Evolutionary conservation across 1,140 invertebrate species (phyloP).

Genomic region (Hestina assimilis): DNA sequence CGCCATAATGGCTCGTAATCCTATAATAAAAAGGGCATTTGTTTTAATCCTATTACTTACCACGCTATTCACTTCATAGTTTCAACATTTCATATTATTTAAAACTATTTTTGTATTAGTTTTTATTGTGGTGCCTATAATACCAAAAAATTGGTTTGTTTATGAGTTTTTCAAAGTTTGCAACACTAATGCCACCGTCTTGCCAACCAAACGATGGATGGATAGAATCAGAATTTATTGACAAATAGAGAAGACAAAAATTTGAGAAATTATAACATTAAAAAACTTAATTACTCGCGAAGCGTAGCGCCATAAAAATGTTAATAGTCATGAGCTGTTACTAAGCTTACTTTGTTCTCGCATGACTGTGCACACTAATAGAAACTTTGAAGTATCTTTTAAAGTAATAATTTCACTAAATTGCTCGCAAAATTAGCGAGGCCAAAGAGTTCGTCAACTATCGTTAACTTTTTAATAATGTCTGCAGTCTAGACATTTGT

Average conservation of each 20-base stretch:
- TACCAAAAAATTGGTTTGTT: too few species aligned
- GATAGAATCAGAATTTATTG: too few species aligned
- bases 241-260: too few species aligned
- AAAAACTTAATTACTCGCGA: too few species aligned
- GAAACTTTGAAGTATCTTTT: conserved; percentile 2
- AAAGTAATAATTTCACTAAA: conserved; percentile 12
- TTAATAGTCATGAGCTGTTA: neutral
- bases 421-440: conserved; percentile 10
- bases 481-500: conserved; percentile 29
- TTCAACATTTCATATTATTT: conserved; percentile 1
- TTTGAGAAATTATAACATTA: too few species aligned
- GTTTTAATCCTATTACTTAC: conserved; percentile 26
- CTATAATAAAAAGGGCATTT: conserved; percentile 13
- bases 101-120: neutral
- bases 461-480: conserved; percentile 32
- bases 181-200: too few species aligned
- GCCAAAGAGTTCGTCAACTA: conserved; percentile 7
- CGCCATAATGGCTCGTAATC: conserved; percentile 14
- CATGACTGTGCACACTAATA: conserved; percentile 2
- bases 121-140: neutral
- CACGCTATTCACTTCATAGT: conserved; percentile 18
- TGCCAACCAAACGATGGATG: too few species aligned
- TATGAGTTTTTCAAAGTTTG: too few species aligned
- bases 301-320: neutral
- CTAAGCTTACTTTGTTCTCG: too few species aligned